Evolutionary conservation across 2,797 vertebrate genomes (phyloP).

Genomic region (Eutrigla gurnardus): DNA sequence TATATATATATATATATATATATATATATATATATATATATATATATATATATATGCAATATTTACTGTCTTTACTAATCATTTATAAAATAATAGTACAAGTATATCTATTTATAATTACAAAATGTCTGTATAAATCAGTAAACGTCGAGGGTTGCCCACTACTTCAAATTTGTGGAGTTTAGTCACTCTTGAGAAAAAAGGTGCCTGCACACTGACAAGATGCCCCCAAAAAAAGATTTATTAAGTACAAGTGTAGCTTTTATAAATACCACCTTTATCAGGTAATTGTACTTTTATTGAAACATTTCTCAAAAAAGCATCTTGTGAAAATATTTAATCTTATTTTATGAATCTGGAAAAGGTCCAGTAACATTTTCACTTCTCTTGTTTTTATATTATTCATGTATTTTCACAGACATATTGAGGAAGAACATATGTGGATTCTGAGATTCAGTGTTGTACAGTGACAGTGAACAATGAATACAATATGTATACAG

Average conservation of each 20-base stretch:
- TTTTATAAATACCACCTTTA: neutral
- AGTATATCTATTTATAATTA: neutral
- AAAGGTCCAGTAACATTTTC: conserved; percentile 1
- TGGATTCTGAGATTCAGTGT: conserved; percentile 6
- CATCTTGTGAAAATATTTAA: neutral
- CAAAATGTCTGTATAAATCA: neutral
- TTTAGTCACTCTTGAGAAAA: neutral
- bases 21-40: neutral
- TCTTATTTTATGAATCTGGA: conserved; percentile 2
- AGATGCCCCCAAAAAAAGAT: neutral
- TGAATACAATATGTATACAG: conserved; percentile 22
- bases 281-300: neutral
- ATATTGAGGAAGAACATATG: conserved; percentile 6
- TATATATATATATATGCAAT: too few species aligned
- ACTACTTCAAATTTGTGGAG: neutral
- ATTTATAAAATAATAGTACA: neutral
- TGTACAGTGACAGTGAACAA: neutral
- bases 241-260: neutral
- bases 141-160: neutral
- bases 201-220: too few species aligned
- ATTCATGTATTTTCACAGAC: neutral
- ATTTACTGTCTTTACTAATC: too few species aligned
- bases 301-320: neutral
- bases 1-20: too few species aligned
- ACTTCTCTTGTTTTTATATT: neutral